A percentile compares a stretch with the other conserved stretches of the same genome.
phyloP scores from a whole-genome alignment of 2,113 vertebrate genomes.

The Paraplagusia blochii region DNA sequence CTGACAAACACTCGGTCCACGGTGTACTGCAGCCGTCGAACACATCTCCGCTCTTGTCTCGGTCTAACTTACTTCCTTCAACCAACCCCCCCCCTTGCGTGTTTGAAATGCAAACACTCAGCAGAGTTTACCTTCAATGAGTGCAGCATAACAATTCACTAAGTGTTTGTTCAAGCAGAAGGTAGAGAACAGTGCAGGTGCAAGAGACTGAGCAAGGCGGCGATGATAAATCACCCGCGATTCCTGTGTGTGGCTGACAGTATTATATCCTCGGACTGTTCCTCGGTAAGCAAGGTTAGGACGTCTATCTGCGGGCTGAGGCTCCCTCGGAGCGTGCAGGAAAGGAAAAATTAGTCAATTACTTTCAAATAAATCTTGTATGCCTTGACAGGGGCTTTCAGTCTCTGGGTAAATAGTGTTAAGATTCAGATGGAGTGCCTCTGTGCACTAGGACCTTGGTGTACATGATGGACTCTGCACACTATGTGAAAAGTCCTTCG shows the following conservation, averaged over 20 bases:
- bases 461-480: slow-evolving; percentile 53
- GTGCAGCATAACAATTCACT: slow-evolving; percentile 63
- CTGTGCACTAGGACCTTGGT: slow-evolving; percentile 50
- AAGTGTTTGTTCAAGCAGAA: slow-evolving; percentile 70
- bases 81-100: slow-evolving; percentile 49
- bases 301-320: slow-evolving; percentile 57
- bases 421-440: slow-evolving; percentile 63
- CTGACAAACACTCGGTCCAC: slow-evolving; percentile 57
- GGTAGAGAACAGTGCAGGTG: slow-evolving; percentile 34
- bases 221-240: slow-evolving; percentile 73
- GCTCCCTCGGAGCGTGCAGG: slow-evolving; percentile 57
- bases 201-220: slow-evolving; percentile 17
- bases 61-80: slow-evolving; percentile 56
- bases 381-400: slow-evolving; percentile 67
- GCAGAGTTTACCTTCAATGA: slow-evolving; percentile 64
- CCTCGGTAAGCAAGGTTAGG: slow-evolving; percentile 68
- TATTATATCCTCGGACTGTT: slow-evolving; percentile 74
- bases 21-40: slow-evolving; percentile 46
- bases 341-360: slow-evolving; percentile 74
- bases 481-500: slow-evolving; percentile 34
- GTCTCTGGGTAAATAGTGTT: slow-evolving; percentile 62
- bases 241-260: slow-evolving; percentile 68
- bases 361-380: slow-evolving; percentile 74
- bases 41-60: slow-evolving; percentile 44
- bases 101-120: slow-evolving; percentile 53